A percentile compares a stretch with the other conserved stretches of the same genome.
These are phyloP conservation scores for Plestiodon gilberti DNA, from an alignment of 2,113 vertebrate genomes.

Conservation along the genomic window DNA sequence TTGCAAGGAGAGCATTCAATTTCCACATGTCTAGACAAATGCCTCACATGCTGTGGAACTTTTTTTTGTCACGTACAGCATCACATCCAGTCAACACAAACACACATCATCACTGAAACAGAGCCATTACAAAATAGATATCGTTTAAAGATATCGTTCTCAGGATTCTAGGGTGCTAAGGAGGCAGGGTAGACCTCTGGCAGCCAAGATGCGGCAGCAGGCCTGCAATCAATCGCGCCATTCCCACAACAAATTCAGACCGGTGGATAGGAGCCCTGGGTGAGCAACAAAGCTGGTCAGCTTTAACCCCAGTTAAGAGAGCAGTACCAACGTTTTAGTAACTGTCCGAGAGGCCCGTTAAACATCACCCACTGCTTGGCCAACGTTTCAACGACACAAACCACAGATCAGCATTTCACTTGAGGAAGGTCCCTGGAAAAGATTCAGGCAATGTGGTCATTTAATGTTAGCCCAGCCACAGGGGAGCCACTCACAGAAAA, in stretches of 20 bases:
- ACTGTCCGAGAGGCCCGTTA: no score
- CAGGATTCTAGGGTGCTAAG: not conserved
- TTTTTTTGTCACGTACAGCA: not conserved
- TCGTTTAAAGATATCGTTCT: not conserved
- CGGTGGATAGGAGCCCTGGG: not conserved
- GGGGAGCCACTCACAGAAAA: not conserved
- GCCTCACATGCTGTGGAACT: conserved; percentile 15
- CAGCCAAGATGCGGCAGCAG: not conserved
- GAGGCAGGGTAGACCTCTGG: not conserved
- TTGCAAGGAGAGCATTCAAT: not conserved
- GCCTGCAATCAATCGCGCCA: not conserved
- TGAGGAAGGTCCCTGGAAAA: not conserved
- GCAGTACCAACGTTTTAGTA: not conserved
- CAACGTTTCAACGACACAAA: no score
- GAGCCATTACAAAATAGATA: not conserved
- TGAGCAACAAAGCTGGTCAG: not conserved
- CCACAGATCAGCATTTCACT: not conserved
- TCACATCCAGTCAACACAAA: not conserved
- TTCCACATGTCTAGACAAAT: conserved; percentile 28
- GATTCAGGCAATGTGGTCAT: not conserved
- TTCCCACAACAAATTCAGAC: not conserved
- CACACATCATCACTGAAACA: not conserved
- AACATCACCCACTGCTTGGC: no score
- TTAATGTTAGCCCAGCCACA: not conserved
- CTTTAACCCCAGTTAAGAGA: not conserved